These are phyloP conservation scores for Limnothrissa miodon DNA, from an alignment of 2,113 vertebrate genomes.

Conservation along the genomic window DNA sequence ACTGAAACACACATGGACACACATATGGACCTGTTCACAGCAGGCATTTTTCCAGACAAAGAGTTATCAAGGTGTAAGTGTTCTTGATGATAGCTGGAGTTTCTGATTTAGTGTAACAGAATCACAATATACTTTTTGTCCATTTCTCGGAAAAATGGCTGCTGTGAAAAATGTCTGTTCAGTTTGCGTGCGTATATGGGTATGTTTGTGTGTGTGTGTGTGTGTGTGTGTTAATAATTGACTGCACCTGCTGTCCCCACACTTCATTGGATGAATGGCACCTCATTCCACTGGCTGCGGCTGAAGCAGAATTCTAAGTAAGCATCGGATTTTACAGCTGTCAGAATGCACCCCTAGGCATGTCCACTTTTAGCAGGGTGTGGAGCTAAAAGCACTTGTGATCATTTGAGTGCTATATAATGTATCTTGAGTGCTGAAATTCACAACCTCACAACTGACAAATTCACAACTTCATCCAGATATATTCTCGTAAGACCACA, in stretches of 20 bases:
- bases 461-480: neutral
- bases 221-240: slow-evolving; percentile 28
- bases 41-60: too few species aligned
- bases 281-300: neutral
- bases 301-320: neutral
- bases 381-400: neutral
- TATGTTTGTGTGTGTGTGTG: neutral
- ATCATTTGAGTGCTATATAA: neutral
- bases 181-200: neutral
- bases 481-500: neutral
- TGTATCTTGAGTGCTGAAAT: neutral
- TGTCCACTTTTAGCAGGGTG: neutral
- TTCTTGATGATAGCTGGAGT: too few species aligned
- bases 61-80: too few species aligned
- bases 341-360: neutral
- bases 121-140: too few species aligned
- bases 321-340: neutral
- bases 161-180: too few species aligned
- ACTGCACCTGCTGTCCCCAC: neutral
- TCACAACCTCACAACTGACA: too few species aligned
- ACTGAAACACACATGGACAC: neutral
- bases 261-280: neutral
- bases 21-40: too few species aligned
- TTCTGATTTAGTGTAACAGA: neutral
- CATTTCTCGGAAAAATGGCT: too few species aligned